Evolutionary conservation across 2,888 invertebrate species (phyloP).

Genomic region (Catocala sponsa): DNA sequence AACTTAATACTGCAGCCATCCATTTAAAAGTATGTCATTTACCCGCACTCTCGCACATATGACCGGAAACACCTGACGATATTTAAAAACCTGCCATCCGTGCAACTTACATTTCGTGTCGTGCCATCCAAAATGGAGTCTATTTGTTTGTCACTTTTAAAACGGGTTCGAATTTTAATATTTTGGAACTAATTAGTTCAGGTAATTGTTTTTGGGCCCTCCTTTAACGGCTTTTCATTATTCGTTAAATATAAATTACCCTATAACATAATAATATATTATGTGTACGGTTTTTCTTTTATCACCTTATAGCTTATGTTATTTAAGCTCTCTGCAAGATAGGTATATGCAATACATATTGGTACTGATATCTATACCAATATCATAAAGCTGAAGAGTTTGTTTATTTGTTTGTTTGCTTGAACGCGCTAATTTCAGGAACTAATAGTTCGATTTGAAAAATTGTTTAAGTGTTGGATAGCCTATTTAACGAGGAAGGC

Average conservation of each 20-base stretch:
- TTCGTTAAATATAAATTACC: not conserved
- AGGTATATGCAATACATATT: too few relatives aligned
- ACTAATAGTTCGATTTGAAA: too few relatives aligned
- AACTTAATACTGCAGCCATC: slow-evolving; percentile 13
- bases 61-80: slow-evolving; percentile 45
- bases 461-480: too few relatives aligned
- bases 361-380: too few relatives aligned
- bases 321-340: too few relatives aligned
- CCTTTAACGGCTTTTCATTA: slow-evolving; percentile 4
- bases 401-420: too few relatives aligned
- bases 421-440: too few relatives aligned
- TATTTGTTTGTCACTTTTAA: slow-evolving; percentile 61
- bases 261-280: too few relatives aligned
- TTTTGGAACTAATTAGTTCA: slow-evolving; percentile 50
- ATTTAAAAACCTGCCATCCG: slow-evolving; percentile 39
- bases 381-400: too few relatives aligned
- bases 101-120: slow-evolving; percentile 39
- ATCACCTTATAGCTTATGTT: too few relatives aligned
- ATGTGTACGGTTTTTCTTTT: too few relatives aligned
- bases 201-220: slow-evolving; percentile 40
- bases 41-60: slow-evolving; percentile 39
- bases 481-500: too few relatives aligned
- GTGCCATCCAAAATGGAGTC: slow-evolving; percentile 43
- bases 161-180: slow-evolving; percentile 54
- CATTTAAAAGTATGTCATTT: slow-evolving; percentile 31